A percentile compares a stretch with the other conserved stretches of the same genome.
phyloP scores from a whole-genome alignment of 2,797 vertebrate genomes.

The Periparus ater region DNA sequence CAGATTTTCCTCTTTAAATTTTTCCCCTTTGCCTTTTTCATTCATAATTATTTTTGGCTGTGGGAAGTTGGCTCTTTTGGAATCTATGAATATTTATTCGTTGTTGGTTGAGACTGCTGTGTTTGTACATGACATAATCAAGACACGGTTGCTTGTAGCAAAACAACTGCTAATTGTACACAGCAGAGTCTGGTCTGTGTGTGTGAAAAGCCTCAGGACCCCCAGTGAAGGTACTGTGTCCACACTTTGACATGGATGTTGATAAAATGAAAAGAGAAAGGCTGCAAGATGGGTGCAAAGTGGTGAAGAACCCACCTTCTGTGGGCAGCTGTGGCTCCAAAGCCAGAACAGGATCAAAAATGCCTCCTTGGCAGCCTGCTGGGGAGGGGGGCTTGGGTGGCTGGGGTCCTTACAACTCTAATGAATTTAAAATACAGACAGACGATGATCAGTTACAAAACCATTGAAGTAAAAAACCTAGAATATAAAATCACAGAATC shows the following conservation, averaged over 20 bases:
- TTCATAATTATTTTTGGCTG: constrained; percentile 37
- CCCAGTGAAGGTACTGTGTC: not conserved
- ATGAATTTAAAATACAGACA: not conserved
- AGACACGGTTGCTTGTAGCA: not conserved
- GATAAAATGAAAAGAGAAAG: not conserved
- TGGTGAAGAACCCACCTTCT: not conserved
- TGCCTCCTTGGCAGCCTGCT: not conserved
- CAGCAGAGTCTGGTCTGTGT: not conserved
- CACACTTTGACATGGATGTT: not conserved
- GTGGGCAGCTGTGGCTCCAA: not conserved
- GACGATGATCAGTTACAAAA: not conserved
- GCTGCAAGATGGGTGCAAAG: not conserved
- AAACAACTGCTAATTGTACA: not conserved
- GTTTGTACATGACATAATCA: not conserved
- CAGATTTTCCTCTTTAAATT: constrained; percentile 37
- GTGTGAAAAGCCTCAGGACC: not conserved
- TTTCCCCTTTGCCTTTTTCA: not conserved
- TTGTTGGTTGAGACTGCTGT: not conserved
- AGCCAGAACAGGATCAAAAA: not conserved
- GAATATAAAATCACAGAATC: not conserved
- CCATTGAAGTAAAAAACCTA: not conserved
- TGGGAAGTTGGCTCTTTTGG: not conserved
- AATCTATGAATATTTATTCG: constrained; percentile 1
- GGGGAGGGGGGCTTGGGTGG: not conserved
- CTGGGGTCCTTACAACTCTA: not conserved